Evolutionary conservation across 2,797 vertebrate genomes (phyloP).

Genomic region (Myripristis murdjan): DNA sequence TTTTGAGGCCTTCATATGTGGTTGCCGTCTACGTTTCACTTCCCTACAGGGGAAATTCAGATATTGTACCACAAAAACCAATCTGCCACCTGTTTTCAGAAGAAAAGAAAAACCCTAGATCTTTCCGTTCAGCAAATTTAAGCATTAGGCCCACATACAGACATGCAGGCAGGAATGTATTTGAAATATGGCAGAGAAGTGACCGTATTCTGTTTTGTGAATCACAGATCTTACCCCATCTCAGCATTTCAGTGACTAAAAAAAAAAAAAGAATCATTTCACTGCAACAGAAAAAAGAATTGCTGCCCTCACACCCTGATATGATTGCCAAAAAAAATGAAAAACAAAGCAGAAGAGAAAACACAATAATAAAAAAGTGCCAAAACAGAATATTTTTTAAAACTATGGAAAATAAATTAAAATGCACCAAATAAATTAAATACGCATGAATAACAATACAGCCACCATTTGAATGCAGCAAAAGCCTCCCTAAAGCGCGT

Average conservation of each 20-base stretch:
- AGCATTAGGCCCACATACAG: background rate
- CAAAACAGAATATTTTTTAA: conserved; percentile 65
- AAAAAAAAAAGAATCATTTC: conserved; percentile 4
- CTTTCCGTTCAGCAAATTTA: background rate
- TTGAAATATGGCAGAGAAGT: conserved; percentile 6
- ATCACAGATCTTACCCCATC: background rate
- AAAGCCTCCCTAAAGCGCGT: conserved; percentile 33
- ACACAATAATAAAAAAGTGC: conserved; percentile 75
- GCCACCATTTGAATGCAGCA: conserved; percentile 36
- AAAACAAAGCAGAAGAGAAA: conserved; percentile 26
- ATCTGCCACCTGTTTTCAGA: conserved; percentile 47
- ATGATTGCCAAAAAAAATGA: conserved; percentile 75
- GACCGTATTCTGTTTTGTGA: conserved; percentile 10
- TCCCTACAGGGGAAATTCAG: conserved; percentile 68
- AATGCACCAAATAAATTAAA: conserved; percentile 75
- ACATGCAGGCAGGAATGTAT: background rate
- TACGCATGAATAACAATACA: conserved; percentile 53
- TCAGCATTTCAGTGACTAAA: conserved; percentile 12
- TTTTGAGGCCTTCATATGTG: conserved; percentile 55
- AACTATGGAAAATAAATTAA: conserved; percentile 77
- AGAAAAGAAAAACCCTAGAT: background rate
- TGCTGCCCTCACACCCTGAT: conserved; percentile 54
- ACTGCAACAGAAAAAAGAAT: background rate
- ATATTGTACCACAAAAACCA: conserved; percentile 41
- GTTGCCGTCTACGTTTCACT: conserved; percentile 67